Base-by-base conservation (phyloP, 2,888 invertebrate genomes). In the Trachelus stipa region DNA sequence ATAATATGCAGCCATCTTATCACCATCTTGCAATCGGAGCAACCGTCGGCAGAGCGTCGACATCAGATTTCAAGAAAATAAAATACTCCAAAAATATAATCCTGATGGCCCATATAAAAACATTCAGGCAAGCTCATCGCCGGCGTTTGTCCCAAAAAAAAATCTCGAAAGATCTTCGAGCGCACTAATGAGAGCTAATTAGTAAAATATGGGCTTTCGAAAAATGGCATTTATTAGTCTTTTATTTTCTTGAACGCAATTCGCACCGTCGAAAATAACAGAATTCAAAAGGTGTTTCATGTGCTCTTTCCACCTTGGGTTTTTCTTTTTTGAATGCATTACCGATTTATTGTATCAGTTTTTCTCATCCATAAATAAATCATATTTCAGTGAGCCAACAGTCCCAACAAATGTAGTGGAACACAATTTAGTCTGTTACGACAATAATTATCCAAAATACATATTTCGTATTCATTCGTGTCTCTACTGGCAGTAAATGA, bases 401-500 rank as follows among this genome's bases (percentile, higher is more conserved):
- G 23, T 56, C 23, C 56, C 56, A 56, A 56, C 6, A 56, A 23
- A 56, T 56, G 23, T 23, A 71, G 71, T 31, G 31, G 12, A 11
- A 33, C 33, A 75, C 33, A 75, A n/a, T 75, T 35, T 77, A 83
- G 81, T 79, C 75, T 79, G 75, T 69, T 79, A 77, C 77, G 77
- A 85, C 79, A 85, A 85, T 79, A 84, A 74, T 86, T 84, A 82
- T 84, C 79, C 78, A 84, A 86, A 87, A 87, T 83, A 86, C 83
- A 82, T 85, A 76, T 86, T 83, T 86, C 80, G 80, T 81, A 81
- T 80, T 85, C 77, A 34, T 81, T 56, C 23, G 78, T 81, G 71
- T 82, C 34, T 83, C 82, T 83, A 84, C 82, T 85, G 84, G 83
- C 85, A 85, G 85, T 87, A 87, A 88, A 87, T 82, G 77, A 87